Evolutionary conservation across 2,888 invertebrate species (phyloP), one percentile per base, ranked within the genome.

Genomic region (Ochropleura plecta): DNA sequence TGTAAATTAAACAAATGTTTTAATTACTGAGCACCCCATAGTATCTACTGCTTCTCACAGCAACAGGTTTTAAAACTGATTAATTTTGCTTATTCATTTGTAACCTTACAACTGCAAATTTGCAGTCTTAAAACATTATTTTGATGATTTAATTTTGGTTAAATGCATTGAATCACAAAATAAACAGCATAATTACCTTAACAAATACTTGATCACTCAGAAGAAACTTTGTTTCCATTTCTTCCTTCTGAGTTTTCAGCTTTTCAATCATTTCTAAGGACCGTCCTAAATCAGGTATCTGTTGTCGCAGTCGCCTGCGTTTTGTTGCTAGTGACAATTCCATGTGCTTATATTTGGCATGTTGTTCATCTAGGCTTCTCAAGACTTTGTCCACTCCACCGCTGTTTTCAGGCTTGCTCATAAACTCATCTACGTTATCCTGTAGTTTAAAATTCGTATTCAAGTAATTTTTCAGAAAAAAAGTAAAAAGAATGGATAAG

Each of bases 261-360:
- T 99, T 98, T 91, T 98, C 98, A 81, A 99, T 98, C 98, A 99
- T 99, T 91, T 98, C 98, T 86, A 99, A 93, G 0, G 99, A 99
- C 82, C 98, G 97, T 88, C 98, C 98, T 86, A 99, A 97, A 92
- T 99, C 99, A n/a, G 99, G 99, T 86, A 99, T 98, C 96, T 99
- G 99, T 75, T 97, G 97, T 89, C 98, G 98, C 76, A 99, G 96
- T 93, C 99, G 97, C 89, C 98, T 97, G 85, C 98, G 98, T 89
- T 99, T 99, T 18, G 98, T 98, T 71, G 98, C 97, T 84, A 99
- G 97, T 93, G 99, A 99, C 89, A 98, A 98, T 95, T 99, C 99
- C 99, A 99, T 99, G 92, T 99, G 99, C 96, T 99, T 99, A 94
- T 99, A 99, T 97, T 99, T 99, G 78, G 98, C 98, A 96, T 99